These are phyloP conservation scores for Cairina moschata DNA, from an alignment of 2,113 vertebrate genomes.

Conservation along the genomic window DNA sequence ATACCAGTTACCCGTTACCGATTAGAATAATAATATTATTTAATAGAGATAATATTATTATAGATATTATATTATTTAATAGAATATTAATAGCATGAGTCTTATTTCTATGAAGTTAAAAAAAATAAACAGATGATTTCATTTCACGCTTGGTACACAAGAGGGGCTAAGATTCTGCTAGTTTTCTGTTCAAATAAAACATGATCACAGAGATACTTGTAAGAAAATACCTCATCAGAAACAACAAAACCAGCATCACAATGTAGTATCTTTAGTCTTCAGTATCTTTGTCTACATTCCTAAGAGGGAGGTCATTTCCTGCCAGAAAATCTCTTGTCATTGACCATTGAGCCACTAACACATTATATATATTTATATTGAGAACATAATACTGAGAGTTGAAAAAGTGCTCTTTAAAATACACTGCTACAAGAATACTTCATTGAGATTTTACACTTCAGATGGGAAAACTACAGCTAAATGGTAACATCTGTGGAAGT, in stretches of 20 bases:
- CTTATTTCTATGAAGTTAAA: not conserved
- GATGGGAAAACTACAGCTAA: not conserved
- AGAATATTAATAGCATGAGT: not conserved
- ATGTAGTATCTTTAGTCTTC: not conserved
- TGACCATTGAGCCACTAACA: not conserved
- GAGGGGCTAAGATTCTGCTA: not conserved
- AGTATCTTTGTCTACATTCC: not conserved
- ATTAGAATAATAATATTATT: not conserved
- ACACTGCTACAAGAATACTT: not conserved
- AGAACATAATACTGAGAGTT: rapidly evolving
- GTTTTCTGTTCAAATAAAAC: not conserved
- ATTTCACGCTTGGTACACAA: not conserved
- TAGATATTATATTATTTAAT: too few species aligned
- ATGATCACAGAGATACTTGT: not conserved
- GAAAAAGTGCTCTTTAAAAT: not conserved
- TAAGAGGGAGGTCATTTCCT: not conserved
- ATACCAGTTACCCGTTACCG: not conserved
- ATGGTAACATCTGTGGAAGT: not conserved
- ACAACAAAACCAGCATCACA: not conserved
- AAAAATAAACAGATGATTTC: not conserved
- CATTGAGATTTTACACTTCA: not conserved
- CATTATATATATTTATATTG: too few species aligned
- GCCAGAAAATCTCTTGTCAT: not conserved
- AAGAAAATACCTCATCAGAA: not conserved
- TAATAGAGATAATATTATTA: not conserved